phyloP scores from a whole-genome alignment of 1,140 invertebrate genomes.

The Drosophila nannoptera region DNA sequence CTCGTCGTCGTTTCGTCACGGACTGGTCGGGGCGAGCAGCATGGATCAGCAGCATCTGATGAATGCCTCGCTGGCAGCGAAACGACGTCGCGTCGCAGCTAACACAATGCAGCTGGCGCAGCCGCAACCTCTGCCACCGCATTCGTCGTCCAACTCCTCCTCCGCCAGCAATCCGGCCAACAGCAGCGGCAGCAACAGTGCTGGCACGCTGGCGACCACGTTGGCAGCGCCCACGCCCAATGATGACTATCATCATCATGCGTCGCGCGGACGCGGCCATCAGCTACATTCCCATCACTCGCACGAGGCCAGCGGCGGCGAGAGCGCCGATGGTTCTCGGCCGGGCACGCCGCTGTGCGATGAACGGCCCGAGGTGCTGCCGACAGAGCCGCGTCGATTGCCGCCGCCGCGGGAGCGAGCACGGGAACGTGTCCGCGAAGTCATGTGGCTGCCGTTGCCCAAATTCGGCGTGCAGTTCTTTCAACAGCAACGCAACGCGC shows the following conservation, averaged over 20 bases:
- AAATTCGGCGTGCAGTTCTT: constrained; percentile 89
- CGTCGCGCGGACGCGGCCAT: constrained; percentile 72
- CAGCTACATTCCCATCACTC: constrained; percentile 79
- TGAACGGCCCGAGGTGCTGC: constrained; percentile 88
- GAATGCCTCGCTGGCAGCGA: constrained; percentile 64
- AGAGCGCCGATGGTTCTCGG: constrained; percentile 82
- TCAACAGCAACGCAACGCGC: constrained; percentile 77
- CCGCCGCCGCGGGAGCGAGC: constrained; percentile 82
- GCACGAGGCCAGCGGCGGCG: constrained; percentile 77
- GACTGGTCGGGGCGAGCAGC: constrained; percentile 55
- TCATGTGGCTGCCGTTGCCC: constrained; percentile 89
- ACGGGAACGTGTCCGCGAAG: constrained; percentile 83
- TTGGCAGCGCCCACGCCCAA: constrained; percentile 38
- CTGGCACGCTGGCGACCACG: constrained; percentile 13
- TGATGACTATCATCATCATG: constrained; percentile 73
- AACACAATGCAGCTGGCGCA: constrained; percentile 24
- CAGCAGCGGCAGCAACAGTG: constrained; percentile 26
- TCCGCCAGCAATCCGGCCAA: background rate
- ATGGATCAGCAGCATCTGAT: constrained; percentile 62
- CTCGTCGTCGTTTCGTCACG: constrained; percentile 63
- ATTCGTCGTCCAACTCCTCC: constrained; percentile 1
- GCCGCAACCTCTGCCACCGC: constrained; percentile 24
- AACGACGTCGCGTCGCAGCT: constrained; percentile 49
- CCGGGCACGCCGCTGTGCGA: constrained; percentile 91
- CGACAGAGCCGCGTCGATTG: constrained; percentile 86